Conservation (phyloP, 1,140 invertebrate genomes). For the Delia radicum region DNA sequence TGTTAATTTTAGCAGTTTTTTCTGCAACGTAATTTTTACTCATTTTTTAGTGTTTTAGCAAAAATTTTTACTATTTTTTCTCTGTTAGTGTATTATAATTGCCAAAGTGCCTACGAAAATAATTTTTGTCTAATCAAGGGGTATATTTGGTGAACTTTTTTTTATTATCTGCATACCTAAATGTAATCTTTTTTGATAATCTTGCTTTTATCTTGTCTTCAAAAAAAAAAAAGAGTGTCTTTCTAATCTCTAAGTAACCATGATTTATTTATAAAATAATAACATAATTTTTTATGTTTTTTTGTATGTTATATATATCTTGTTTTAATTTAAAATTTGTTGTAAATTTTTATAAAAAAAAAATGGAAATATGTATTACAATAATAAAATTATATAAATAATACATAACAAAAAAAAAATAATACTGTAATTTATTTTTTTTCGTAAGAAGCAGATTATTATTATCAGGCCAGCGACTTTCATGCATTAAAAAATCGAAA, state of each 20-base stretch:
- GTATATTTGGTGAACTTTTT: neutral
- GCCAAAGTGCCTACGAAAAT: neutral
- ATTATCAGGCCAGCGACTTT: too few relatives aligned
- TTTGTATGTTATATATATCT: neutral
- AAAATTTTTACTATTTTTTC: too few relatives aligned
- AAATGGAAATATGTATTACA: slow-evolving; percentile 10
- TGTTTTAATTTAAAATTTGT: slow-evolving; percentile 1
- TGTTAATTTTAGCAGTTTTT: too few relatives aligned
- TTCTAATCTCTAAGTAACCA: neutral
- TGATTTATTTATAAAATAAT: neutral
- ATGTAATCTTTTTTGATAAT: neutral
- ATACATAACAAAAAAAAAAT: neutral
- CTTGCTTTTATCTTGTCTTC: neutral
- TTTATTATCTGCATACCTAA: neutral
- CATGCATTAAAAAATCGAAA: too few relatives aligned
- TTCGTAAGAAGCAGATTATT: too few relatives aligned
- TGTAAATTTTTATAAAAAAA: slow-evolving; percentile 11
- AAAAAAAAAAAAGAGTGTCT: neutral
- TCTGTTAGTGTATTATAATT: too few relatives aligned
- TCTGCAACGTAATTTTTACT: too few relatives aligned
- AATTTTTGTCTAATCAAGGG: neutral
- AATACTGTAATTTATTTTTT: too few relatives aligned
- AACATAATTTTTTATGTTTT: neutral
- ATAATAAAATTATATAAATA: slow-evolving; percentile 14
- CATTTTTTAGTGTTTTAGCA: too few relatives aligned